phyloP scores from a whole-genome alignment of 2,113 vertebrate genomes.

The Eubucco bourcierii region DNA sequence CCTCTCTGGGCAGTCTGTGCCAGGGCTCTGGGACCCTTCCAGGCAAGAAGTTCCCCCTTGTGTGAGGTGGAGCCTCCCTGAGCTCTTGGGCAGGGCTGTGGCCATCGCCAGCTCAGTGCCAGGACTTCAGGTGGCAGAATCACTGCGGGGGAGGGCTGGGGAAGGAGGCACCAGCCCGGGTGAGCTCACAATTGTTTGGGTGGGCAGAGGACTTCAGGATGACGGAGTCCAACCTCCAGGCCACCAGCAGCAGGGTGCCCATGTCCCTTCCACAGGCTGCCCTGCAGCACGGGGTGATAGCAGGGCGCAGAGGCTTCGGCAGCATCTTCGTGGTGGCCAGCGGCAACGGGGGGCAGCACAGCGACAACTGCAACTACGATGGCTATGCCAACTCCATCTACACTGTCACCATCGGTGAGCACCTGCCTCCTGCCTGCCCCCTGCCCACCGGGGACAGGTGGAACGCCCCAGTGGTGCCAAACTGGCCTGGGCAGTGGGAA shows the following conservation, averaged over 20 bases:
- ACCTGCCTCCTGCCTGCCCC: rapidly evolving
- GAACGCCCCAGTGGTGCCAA: rapidly evolving
- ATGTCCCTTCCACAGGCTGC: constrained; percentile 80
- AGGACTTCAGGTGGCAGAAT: too few species aligned
- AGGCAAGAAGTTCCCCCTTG: too few species aligned
- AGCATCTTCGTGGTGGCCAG: constrained; percentile 98
- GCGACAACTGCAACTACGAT: constrained; percentile 97
- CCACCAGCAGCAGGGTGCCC: too few species aligned
- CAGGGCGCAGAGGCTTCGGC: constrained; percentile 91
- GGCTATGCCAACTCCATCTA: constrained; percentile 99
- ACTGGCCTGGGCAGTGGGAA: not conserved
- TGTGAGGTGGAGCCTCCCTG: too few species aligned
- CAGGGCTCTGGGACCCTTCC: too few species aligned
- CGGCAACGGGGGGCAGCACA: constrained; percentile 92
- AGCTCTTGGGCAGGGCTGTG: too few species aligned
- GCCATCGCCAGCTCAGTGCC: too few species aligned
- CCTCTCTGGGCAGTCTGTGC: too few species aligned
- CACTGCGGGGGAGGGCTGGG: not conserved
- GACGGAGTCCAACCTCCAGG: too few species aligned
- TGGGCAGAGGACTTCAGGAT: too few species aligned
- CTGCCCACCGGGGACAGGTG: rapidly evolving
- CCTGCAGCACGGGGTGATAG: constrained; percentile 93
- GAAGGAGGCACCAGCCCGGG: too few species aligned
- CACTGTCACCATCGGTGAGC: constrained; percentile 91
- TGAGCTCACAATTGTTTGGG: too few species aligned